Evolutionary conservation across 1,140 invertebrate genomes (phyloP).

Genomic region (Papilio polyxenes): DNA sequence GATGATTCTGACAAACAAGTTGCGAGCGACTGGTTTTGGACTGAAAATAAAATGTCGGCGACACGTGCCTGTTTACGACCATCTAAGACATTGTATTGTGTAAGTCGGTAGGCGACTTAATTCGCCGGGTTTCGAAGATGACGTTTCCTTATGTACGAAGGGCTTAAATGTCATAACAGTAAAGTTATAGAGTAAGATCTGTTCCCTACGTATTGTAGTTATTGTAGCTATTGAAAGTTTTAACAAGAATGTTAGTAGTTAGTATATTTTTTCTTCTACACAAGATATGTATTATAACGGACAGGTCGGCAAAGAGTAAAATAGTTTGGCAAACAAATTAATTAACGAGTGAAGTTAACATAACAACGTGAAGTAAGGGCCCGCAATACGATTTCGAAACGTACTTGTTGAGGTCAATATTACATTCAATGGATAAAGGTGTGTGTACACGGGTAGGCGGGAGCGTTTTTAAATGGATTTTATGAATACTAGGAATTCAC

Average conservation of each 20-base stretch:
- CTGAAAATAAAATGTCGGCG: too few species aligned
- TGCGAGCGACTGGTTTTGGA: too few species aligned
- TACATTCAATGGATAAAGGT: background rate
- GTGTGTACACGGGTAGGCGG: background rate
- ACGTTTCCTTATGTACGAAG: too few species aligned
- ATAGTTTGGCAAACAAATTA: conserved; percentile 31
- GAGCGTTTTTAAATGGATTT: background rate
- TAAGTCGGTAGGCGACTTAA: too few species aligned
- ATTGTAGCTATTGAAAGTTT: too few species aligned
- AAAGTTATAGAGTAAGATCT: too few species aligned
- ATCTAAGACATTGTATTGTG: too few species aligned
- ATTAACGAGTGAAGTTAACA: conserved; percentile 33
- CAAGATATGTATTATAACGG: background rate
- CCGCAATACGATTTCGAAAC: conserved; percentile 34
- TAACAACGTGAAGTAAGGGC: conserved; percentile 25
- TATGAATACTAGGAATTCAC: background rate
- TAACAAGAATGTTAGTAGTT: background rate
- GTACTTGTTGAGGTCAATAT: conserved; percentile 34
- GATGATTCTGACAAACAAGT: too few species aligned
- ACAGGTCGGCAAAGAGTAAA: background rate
- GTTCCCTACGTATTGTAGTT: too few species aligned
- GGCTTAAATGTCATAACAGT: too few species aligned
- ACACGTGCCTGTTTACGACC: too few species aligned
- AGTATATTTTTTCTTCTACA: background rate
- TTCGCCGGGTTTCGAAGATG: too few species aligned